These are phyloP conservation scores for Campoplex nolae DNA, from an alignment of 2,888 invertebrate species.

Conservation along the genomic window DNA sequence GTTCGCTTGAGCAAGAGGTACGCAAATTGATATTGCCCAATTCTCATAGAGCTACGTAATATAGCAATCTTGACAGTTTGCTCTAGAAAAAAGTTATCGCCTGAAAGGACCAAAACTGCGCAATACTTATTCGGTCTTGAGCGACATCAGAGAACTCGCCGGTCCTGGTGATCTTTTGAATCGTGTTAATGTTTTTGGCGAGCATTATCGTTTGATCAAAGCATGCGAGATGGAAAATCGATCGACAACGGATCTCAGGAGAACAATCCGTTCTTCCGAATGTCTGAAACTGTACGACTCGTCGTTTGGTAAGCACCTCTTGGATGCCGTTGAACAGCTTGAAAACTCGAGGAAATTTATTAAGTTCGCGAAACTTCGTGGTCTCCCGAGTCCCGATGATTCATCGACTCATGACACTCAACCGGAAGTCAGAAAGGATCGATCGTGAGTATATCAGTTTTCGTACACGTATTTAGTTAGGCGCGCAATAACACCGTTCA, in stretches of 20 bases:
- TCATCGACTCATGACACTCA: background rate
- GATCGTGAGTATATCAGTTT: slow-evolving; percentile 3
- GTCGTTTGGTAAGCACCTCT: slow-evolving; percentile 70
- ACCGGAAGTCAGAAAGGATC: background rate
- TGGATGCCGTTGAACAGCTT: slow-evolving; percentile 24
- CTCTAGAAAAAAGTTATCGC: slow-evolving; percentile 77
- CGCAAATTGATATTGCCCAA: background rate
- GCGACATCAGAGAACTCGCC: slow-evolving; percentile 71
- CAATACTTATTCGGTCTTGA: slow-evolving; percentile 75
- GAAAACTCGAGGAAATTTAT: slow-evolving; percentile 51
- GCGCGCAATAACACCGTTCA: background rate
- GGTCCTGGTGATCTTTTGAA: slow-evolving; percentile 72
- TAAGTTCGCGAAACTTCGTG: background rate
- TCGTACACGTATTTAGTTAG: background rate
- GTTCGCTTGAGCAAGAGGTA: slow-evolving; percentile 79
- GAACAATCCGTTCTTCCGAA: slow-evolving; percentile 29
- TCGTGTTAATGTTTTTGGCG: slow-evolving; percentile 73
- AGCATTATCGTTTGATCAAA: slow-evolving; percentile 71
- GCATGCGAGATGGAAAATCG: background rate
- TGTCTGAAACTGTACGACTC: slow-evolving; percentile 73
- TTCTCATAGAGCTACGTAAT: background rate
- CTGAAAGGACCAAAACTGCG: slow-evolving; percentile 31
- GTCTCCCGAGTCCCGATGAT: background rate
- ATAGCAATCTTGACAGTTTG: slow-evolving; percentile 72
- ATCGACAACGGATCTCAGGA: background rate